phyloP scores from a whole-genome alignment of 1,140 invertebrate species.

The Euglossa dilemma region DNA sequence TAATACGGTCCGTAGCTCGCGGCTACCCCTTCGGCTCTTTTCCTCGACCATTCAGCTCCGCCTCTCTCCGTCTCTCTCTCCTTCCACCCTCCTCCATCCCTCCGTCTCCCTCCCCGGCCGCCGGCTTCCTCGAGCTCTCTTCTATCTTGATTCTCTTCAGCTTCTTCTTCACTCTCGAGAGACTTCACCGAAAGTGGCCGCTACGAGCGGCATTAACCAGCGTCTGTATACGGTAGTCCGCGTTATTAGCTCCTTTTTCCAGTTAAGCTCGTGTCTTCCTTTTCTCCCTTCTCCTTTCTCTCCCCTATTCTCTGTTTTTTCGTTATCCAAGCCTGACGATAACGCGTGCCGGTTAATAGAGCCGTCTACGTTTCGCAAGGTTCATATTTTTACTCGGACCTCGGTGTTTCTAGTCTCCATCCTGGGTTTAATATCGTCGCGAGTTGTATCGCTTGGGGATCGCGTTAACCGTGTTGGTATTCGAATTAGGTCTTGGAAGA shows the following conservation, averaged over 20 bases:
- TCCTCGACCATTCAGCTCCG: constrained; percentile 56
- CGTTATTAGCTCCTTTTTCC: constrained; percentile 52
- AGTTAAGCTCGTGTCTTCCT: constrained; percentile 42
- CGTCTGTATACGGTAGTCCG: constrained; percentile 45
- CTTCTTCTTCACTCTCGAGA: constrained; percentile 53
- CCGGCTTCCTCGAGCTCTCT: constrained; percentile 4
- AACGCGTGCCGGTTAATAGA: constrained; percentile 47
- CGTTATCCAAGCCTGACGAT: constrained; percentile 14
- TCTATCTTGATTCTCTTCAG: constrained; percentile 52
- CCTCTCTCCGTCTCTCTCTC: not conserved
- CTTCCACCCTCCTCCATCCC: not conserved
- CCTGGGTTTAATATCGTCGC: not conserved
- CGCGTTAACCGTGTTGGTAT: constrained; percentile 1
- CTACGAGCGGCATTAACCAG: constrained; percentile 44
- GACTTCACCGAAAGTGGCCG: constrained; percentile 56
- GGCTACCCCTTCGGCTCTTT: constrained; percentile 53
- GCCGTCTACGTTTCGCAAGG: not conserved
- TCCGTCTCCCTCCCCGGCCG: too few relatives aligned
- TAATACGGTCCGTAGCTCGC: constrained; percentile 66
- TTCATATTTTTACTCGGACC: not conserved
- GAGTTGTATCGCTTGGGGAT: constrained; percentile 16
- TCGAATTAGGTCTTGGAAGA: not conserved
- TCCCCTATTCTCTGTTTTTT: not conserved
- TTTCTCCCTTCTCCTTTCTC: not conserved
- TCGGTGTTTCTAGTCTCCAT: not conserved